Percentiles rank a stretch among this genome's conserved stretches.
These are phyloP conservation scores for Protonibea diacanthus DNA, from an alignment of 2,797 vertebrate species.

Conservation along the genomic window DNA sequence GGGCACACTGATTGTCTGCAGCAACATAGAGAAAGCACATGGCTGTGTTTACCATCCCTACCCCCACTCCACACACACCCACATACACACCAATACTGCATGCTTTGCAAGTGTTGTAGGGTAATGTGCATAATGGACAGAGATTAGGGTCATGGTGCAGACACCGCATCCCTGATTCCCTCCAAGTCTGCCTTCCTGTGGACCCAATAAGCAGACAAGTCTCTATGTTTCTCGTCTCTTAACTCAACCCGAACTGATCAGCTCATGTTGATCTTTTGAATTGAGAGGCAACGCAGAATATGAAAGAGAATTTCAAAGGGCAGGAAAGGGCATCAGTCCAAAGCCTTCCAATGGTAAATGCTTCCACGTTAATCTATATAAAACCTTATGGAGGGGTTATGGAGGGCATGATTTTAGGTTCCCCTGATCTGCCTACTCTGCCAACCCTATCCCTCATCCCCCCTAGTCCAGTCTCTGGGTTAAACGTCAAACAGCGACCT, in stretches of 20 bases:
- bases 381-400: slow-evolving; percentile 14
- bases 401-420: slow-evolving; percentile 3
- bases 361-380: slow-evolving; percentile 12
- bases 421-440: not conserved
- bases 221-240: slow-evolving; percentile 3
- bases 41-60: slow-evolving; percentile 57
- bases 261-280: slow-evolving; percentile 27
- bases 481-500: slow-evolving; percentile 80
- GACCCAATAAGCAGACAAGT: slow-evolving; percentile 27
- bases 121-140: slow-evolving; percentile 68
- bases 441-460: not conserved
- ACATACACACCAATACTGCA: slow-evolving; percentile 36
- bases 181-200: slow-evolving; percentile 37
- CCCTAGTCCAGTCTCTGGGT: slow-evolving; percentile 43
- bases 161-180: slow-evolving; percentile 49
- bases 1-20: slow-evolving; percentile 8
- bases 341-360: not conserved
- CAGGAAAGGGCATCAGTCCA: slow-evolving; percentile 1
- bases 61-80: slow-evolving; percentile 23
- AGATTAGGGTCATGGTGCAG: slow-evolving; percentile 73
- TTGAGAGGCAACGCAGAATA: slow-evolving; percentile 15
- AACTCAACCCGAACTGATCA: slow-evolving; percentile 11
- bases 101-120: slow-evolving; percentile 56
- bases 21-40: slow-evolving; percentile 46
- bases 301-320: slow-evolving; percentile 31